Conservation (phyloP, 1,140 invertebrate species). For the Eupristina koningsbergeri region DNA sequence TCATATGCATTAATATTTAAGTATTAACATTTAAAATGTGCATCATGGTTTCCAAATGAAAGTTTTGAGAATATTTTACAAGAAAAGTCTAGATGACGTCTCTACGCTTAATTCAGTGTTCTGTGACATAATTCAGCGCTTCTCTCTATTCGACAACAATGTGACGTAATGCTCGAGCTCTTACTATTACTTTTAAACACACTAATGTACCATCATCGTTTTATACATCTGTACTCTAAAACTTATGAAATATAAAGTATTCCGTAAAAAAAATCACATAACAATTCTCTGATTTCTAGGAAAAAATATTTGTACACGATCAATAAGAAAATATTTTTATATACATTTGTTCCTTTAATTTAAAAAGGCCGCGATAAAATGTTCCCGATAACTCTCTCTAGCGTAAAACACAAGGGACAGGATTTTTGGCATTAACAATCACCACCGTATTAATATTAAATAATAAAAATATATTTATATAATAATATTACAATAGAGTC, state of each 20-base stretch:
- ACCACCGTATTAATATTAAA: too few relatives aligned
- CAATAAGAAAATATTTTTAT: too few relatives aligned
- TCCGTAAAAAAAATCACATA: background rate
- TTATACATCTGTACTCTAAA: background rate
- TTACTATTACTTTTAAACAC: background rate
- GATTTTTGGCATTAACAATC: too few relatives aligned
- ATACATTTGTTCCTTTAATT: too few relatives aligned
- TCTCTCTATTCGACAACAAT: conserved; percentile 3
- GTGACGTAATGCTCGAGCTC: background rate
- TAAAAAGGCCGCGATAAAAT: too few relatives aligned
- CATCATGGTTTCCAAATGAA: background rate
- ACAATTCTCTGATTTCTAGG: too few relatives aligned
- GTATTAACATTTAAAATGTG: background rate
- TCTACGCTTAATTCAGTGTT: background rate
- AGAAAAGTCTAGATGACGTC: background rate
- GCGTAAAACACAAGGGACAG: too few relatives aligned
- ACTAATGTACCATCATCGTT: background rate
- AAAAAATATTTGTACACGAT: too few relatives aligned
- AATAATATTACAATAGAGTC: too few relatives aligned
- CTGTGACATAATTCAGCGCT: background rate
- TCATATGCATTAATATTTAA: background rate
- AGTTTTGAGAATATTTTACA: background rate
- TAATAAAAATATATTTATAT: too few relatives aligned
- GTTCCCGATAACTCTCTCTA: too few relatives aligned
- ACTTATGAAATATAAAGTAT: background rate